These are phyloP conservation scores for Neolamprologus variostigma DNA, from an alignment of 2,113 vertebrate species.

Conservation along the genomic window DNA sequence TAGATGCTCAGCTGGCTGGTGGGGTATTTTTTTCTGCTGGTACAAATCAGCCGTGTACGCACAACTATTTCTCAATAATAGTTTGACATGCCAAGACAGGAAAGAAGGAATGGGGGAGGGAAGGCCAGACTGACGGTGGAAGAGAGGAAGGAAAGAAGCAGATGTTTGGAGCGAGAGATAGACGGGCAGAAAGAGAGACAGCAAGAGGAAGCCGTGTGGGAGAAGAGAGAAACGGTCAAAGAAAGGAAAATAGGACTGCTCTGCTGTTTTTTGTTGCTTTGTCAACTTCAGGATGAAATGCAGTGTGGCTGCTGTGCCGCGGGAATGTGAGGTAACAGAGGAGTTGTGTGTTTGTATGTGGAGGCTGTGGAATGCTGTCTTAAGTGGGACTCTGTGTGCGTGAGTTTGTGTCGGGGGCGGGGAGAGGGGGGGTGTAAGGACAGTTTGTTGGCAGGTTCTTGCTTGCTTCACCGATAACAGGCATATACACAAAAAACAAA, in stretches of 20 bases:
- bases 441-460: background rate
- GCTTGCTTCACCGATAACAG: background rate
- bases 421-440: background rate
- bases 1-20: background rate
- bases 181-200: background rate
- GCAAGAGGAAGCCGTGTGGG: background rate
- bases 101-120: background rate
- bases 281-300: background rate
- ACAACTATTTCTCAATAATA: slow-evolving; percentile 25
- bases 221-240: background rate
- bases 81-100: slow-evolving; percentile 27
- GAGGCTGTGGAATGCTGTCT: background rate
- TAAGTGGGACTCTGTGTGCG: background rate
- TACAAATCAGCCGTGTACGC: background rate
- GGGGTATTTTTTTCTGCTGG: background rate
- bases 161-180: background rate
- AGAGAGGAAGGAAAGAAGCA: background rate
- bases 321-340: background rate
- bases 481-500: background rate
- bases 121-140: background rate
- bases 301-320: background rate
- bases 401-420: background rate
- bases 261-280: background rate
- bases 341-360: background rate
- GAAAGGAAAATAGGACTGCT: background rate